Conservation (phyloP, 30 jellyfish, hydroid and myxozoan species). For the Pseudorhiza aurosa region DNA sequence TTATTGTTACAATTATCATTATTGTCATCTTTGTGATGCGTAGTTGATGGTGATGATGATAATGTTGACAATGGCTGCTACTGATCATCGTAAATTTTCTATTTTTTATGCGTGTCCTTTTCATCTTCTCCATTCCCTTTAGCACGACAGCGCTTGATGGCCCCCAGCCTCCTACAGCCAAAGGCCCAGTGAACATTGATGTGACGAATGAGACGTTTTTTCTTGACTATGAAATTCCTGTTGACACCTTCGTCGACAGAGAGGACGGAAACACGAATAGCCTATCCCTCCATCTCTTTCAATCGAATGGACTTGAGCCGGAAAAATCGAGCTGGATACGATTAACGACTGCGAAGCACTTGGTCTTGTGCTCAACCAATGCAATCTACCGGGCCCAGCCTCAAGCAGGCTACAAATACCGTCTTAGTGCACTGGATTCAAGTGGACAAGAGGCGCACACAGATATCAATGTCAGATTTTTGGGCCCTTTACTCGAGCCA, state of each 20-base stretch:
- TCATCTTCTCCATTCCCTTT: background rate
- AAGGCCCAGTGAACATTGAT: constrained; percentile 1
- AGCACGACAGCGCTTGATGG: constrained; percentile 34
- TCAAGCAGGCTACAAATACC: constrained; percentile 28
- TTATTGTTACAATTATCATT: no score
- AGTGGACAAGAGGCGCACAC: constrained; percentile 61
- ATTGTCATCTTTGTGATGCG: no score
- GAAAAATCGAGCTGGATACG: constrained; percentile 43
- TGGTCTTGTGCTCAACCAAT: constrained; percentile 10
- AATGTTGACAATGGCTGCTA: no score
- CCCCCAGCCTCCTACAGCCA: constrained; percentile 20
- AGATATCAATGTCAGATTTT: background rate
- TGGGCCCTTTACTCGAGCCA: constrained; percentile 30
- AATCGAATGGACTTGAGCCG: constrained; percentile 35
- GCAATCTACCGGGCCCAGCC: constrained; percentile 39
- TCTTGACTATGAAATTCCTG: constrained; percentile 9
- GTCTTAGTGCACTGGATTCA: constrained; percentile 56
- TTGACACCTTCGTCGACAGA: constrained; percentile 23
- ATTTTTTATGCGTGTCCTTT: no score
- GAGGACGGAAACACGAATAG: constrained; percentile 51
- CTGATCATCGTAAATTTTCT: no score
- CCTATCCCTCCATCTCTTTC: constrained; percentile 21
- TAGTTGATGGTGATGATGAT: no score
- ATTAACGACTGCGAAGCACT: background rate
- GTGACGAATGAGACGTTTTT: constrained; percentile 23